Evolutionary conservation across 2,888 invertebrate species (phyloP), one percentile per base, ranked within the genome.

Genomic region (Dasysyrphus tricinctus): DNA sequence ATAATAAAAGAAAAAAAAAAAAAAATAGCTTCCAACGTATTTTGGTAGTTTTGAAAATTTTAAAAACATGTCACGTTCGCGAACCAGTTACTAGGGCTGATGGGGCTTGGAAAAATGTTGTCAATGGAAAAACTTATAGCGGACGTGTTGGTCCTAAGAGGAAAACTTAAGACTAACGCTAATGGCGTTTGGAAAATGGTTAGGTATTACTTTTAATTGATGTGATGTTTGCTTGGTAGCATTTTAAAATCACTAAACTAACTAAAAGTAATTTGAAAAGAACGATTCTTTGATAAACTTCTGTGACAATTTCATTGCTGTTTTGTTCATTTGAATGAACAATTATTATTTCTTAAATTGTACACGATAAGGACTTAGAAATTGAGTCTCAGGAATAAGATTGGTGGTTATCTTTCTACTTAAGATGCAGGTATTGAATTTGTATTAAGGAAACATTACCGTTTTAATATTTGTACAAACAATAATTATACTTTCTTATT

Each of bases 171-270:
- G 67, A 67, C 76, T 63, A 51, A 49, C 44, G 75, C 54, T 85
- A 85, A 85, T 85, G 84, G 76, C 61, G 73, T 44, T 76, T 42
- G 51, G 59, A 19, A 67, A 73, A 77, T 61, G 72, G 24, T 11
- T 24, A 59, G 69, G 61, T 73, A 85, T 85, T 85, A 85, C 73
- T 80, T 80, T 85, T 85, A 85, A 85, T 85, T 85, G 84, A 80
- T 77, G 69, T 16, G 42, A 80, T 85, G 80, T 77, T 85, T 80
- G 76, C 76, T 65, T 67, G 70, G 76, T 67, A 80, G 84, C 84
- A 76, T 72, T 80, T 63, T 75, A 51, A 72, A 67, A 67, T 67
- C 67, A 8, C 67, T 49, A 34, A 34, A 49, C 47, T 49, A 9
- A 32, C 14, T 16, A 5, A 44, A 32, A 5, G 32, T 32, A 6